Evolutionary conservation across 2,888 invertebrate genomes (phyloP), one percentile per base, ranked within the genome.

Genomic region (Mythimna pallens): DNA sequence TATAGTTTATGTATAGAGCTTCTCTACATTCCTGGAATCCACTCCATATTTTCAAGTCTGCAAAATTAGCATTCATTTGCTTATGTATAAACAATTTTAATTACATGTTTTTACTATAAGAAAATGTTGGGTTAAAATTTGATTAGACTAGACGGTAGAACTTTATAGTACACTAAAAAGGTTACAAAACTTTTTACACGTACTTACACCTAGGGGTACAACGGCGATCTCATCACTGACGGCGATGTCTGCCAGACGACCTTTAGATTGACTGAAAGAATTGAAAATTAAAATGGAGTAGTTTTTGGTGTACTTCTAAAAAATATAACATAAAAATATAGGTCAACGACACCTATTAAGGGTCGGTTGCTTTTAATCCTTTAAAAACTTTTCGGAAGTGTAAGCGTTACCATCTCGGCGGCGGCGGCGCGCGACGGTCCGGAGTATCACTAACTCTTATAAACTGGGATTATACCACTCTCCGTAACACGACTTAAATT

Each of bases 381-480:
- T 88, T 89, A 89, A 90, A 90, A 90, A 89, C 87, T 89, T 89
- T 86, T 82, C 85, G 86, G 86, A 89, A 89, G 81, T 89, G 89
- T 88, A 86, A 88, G 88, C 89, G 87, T 81, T 77, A 87, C 87
- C 87, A 86, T 91, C 90, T 90, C 90, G 84, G 84, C 87, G 88
- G 89, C 82, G 87, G 91, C 90, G 84, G 86, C 87, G 88, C 40
- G 10, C 90, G 84, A 85, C 87, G 88, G 89, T 81, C 87, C 85
- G 91, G 91, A 92, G 91, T 93, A 93, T 92, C 91, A 90, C 88
- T 92, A 93, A 93, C 91, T 93, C 93, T 92, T 90, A 89, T 88
- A 89, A 92, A 92, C 91, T 90, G 86, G 92, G 91, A 92, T 93
- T 92, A 92, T 90, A 89, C 90, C 89, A 89, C 89, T 89, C 90